Evolutionary conservation across 2,888 invertebrate species (phyloP).

Genomic region (Ischnura elegans): DNA sequence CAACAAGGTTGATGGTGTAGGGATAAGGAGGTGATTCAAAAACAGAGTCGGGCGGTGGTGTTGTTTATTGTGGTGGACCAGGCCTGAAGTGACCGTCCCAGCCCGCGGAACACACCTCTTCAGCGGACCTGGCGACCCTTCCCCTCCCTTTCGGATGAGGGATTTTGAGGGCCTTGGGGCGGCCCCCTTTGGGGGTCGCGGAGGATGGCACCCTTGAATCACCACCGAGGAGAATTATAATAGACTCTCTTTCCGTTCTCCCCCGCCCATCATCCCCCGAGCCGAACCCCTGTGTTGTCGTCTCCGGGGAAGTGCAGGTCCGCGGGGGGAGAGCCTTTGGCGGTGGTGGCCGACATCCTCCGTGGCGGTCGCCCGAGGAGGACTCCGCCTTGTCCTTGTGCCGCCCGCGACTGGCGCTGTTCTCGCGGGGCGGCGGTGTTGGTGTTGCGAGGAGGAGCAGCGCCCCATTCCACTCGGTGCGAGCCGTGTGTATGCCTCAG

Average conservation of each 20-base stretch:
- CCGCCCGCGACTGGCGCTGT: neutral
- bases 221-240: neutral
- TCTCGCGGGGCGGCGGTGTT: neutral
- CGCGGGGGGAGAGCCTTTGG: neutral
- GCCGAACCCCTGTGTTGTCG: neutral
- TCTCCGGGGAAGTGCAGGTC: neutral
- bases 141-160: conserved; percentile 32
- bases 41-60: no score
- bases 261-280: neutral
- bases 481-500: conserved; percentile 12
- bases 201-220: conserved; percentile 14
- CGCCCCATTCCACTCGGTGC: neutral
- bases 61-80: neutral
- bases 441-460: neutral
- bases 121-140: neutral
- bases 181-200: conserved; percentile 60
- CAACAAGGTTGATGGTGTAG: no score
- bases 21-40: no score
- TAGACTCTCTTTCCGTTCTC: neutral
- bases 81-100: neutral
- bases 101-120: neutral
- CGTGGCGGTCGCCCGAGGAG: neutral
- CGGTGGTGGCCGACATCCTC: neutral
- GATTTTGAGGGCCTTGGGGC: conserved; percentile 15
- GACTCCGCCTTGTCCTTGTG: neutral